Conservation (phyloP, 1,140 invertebrate species). For the Pseudomyrmex flavicornis region DNA sequence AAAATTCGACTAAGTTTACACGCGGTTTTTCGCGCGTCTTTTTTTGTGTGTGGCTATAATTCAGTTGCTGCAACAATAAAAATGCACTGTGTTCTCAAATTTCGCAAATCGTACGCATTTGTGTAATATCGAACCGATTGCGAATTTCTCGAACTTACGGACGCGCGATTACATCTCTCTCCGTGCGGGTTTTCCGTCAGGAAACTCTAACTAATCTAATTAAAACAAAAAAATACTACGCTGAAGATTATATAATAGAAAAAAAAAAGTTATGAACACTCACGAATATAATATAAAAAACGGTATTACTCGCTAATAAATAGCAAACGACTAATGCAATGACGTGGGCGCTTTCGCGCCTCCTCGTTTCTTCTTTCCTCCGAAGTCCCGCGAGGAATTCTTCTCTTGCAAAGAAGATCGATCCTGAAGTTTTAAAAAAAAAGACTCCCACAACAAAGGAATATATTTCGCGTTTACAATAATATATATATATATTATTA, state of each 20-base stretch:
- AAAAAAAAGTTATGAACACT: background rate
- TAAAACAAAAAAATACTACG: background rate
- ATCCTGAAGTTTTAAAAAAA: slow-evolving; percentile 7
- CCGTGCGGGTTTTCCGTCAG: background rate
- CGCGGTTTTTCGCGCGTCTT: background rate
- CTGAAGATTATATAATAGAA: too few relatives aligned
- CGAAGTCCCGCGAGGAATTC: background rate
- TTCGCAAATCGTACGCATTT: background rate
- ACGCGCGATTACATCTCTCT: background rate
- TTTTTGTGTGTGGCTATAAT: background rate
- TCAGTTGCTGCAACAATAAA: slow-evolving; percentile 39
- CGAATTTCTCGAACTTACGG: background rate
- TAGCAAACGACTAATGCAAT: background rate
- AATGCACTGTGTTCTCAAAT: slow-evolving; percentile 1
- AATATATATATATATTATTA: slow-evolving; percentile 27
- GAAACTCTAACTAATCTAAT: background rate
- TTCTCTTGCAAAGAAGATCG: slow-evolving; percentile 50
- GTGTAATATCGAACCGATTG: slow-evolving; percentile 15
- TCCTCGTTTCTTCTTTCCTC: background rate
- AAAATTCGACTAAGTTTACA: slow-evolving; percentile 11
- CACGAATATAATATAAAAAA: too few relatives aligned
- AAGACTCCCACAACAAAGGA: slow-evolving; percentile 17
- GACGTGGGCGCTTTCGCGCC: background rate
- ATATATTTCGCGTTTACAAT: slow-evolving; percentile 17
- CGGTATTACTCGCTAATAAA: too few relatives aligned